These are phyloP conservation scores for Aleadryas rufinucha DNA, from an alignment of 2,113 vertebrate genomes.

Conservation along the genomic window DNA sequence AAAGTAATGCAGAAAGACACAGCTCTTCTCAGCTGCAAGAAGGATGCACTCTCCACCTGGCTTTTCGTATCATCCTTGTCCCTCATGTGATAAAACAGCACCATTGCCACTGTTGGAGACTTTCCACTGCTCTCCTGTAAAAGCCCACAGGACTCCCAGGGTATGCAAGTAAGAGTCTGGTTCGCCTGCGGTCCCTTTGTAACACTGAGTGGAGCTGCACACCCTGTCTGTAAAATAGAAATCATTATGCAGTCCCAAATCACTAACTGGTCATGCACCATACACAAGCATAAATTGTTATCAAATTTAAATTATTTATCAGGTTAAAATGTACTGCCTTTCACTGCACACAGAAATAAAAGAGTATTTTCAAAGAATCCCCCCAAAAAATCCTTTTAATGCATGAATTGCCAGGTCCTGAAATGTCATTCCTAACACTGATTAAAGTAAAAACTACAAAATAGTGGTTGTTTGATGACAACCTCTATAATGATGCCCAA, in stretches of 20 bases:
- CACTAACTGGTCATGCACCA: not conserved
- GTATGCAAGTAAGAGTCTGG: not conserved
- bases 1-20: fast-evolving
- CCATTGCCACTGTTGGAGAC: not conserved
- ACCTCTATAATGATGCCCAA: not conserved
- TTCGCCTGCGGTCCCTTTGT: fast-evolving
- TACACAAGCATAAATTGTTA: not conserved
- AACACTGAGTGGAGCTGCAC: fast-evolving
- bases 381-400: not conserved
- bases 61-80: not conserved
- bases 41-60: fast-evolving
- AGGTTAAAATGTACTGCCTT: not conserved
- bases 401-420: not conserved
- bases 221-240: not conserved
- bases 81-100: not conserved
- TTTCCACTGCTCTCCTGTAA: not conserved
- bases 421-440: not conserved
- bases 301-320: not conserved
- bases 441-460: slow-evolving; percentile 5
- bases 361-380: not conserved
- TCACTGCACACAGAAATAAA: not conserved
- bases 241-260: not conserved
- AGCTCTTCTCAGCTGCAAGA: fast-evolving
- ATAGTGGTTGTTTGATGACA: not conserved
- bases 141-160: not conserved